These are phyloP conservation scores for Hetaerina titia DNA, from an alignment of 2,888 invertebrate genomes.

Conservation along the genomic window DNA sequence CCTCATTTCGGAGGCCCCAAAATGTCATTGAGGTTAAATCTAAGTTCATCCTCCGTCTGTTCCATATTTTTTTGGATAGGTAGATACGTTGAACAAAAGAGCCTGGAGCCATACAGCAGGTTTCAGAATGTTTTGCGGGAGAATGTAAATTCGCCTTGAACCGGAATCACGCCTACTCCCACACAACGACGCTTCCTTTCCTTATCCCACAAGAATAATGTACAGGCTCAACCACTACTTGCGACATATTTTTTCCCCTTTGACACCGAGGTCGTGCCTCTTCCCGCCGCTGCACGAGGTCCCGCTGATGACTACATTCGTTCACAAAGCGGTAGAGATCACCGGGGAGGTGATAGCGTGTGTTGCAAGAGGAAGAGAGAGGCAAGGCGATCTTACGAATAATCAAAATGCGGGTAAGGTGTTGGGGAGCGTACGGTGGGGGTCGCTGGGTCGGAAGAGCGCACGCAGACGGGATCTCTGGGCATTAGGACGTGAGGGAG, in stretches of 20 bases:
- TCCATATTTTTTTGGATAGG: too few relatives aligned
- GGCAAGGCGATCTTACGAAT: not conserved
- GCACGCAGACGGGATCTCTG: not conserved
- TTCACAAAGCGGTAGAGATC: not conserved
- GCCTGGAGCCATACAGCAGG: too few relatives aligned
- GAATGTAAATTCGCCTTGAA: not conserved
- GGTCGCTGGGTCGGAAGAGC: not conserved
- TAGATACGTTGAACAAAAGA: too few relatives aligned
- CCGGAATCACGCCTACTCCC: not conserved
- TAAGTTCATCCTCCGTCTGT: too few relatives aligned
- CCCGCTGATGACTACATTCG: not conserved
- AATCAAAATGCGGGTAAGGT: not conserved
- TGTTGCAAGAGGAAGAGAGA: not conserved
- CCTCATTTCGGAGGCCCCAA: too few relatives aligned
- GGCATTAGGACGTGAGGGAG: not conserved
- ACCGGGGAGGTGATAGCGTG: not conserved
- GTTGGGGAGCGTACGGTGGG: not conserved
- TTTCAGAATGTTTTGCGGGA: too few relatives aligned
- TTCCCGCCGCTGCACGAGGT: not conserved
- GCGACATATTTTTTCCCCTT: not conserved
- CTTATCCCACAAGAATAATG: not conserved
- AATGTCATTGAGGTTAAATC: too few relatives aligned
- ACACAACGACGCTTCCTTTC: not conserved
- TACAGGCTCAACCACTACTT: not conserved
- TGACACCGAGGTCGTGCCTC: too few relatives aligned